phyloP scores from a whole-genome alignment of 2,113 vertebrate species.

The Archilochus colubris region DNA sequence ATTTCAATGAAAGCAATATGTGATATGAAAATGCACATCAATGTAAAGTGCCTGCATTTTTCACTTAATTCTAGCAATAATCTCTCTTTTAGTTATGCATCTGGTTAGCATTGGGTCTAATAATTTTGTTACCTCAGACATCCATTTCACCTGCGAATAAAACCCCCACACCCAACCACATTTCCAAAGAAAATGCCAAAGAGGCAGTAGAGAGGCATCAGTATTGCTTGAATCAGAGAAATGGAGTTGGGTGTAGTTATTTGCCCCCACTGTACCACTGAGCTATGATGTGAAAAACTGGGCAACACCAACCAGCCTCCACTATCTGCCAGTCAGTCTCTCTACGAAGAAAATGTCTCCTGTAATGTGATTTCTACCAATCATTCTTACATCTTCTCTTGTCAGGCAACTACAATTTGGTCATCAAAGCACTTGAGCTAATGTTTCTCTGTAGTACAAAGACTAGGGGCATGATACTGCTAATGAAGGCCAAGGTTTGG shows the following conservation, averaged over 20 bases:
- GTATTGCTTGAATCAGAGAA: neutral
- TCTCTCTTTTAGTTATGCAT: neutral
- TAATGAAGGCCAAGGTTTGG: neutral
- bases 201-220: neutral
- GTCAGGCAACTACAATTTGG: neutral
- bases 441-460: neutral
- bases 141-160: neutral
- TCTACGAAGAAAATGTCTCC: neutral
- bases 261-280: neutral
- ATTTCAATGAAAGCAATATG: neutral
- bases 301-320: neutral
- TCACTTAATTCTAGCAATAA: neutral
- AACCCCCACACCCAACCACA: rapidly evolving
- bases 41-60: neutral
- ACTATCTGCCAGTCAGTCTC: neutral
- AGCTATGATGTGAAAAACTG: neutral
- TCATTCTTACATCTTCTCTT: neutral
- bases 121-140: neutral
- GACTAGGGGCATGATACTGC: neutral
- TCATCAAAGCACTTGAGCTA: neutral
- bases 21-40: neutral
- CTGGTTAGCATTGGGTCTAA: neutral
- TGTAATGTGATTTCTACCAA: no score
- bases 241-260: neutral
- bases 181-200: neutral